These are phyloP conservation scores for Blastomussa wellsi DNA, from an alignment of 92 coral and sea anemone genomes.

Conservation along the genomic window DNA sequence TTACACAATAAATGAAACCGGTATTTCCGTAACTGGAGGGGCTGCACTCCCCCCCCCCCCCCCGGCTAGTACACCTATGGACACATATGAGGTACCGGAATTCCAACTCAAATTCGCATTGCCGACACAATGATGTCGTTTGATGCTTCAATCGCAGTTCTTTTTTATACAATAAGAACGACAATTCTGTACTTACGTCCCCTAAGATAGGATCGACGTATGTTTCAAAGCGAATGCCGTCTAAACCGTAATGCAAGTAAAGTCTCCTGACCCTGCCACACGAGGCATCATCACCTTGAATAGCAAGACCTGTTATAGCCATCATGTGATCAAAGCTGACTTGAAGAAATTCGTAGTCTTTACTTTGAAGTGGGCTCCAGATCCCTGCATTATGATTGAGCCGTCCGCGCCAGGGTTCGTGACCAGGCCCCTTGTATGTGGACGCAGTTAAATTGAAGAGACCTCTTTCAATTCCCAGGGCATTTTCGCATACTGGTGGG, in stretches of 20 bases:
- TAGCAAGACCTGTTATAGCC: conserved; percentile 29
- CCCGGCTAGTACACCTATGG: too few relatives aligned
- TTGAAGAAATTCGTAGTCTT: conserved; percentile 14
- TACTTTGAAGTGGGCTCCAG: conserved; percentile 3
- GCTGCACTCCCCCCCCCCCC: too few relatives aligned
- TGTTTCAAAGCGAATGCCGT: conserved; percentile 2
- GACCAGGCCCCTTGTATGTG: conserved; percentile 28
- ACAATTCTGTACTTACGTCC: not conserved
- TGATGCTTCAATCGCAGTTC: too few relatives aligned
- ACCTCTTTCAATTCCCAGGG: conserved; percentile 59
- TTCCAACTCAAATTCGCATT: too few relatives aligned
- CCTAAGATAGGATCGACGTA: not conserved
- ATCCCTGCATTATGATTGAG: conserved; percentile 19
- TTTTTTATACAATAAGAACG: too few relatives aligned
- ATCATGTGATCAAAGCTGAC: conserved; percentile 22
- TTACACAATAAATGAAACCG: too few relatives aligned
- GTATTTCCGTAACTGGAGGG: too few relatives aligned
- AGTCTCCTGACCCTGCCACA: conserved; percentile 24
- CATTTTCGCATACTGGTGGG: conserved; percentile 45
- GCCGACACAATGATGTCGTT: too few relatives aligned
- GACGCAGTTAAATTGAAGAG: conserved; percentile 42
- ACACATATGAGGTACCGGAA: too few relatives aligned
- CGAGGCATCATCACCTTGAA: not conserved
- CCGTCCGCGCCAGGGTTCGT: conserved; percentile 53
- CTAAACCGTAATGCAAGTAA: not conserved